Conservation (phyloP, 1,140 invertebrate genomes). For the Centruroides sculpturatus region DNA sequence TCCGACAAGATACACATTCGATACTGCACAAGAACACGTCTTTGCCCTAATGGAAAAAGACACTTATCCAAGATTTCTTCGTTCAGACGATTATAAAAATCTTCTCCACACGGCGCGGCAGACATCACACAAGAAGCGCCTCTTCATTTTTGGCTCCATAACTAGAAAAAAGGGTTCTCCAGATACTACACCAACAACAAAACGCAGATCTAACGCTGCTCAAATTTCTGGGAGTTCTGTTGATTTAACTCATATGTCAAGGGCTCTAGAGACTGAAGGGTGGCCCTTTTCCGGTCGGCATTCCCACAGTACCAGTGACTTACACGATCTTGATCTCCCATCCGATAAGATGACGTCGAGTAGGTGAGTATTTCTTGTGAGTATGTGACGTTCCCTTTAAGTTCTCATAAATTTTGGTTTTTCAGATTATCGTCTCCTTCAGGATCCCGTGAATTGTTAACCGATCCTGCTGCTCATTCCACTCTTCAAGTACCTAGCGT, state of each 20-base stretch:
- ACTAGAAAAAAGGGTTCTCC: conserved; percentile 60
- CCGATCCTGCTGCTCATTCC: conserved; percentile 4
- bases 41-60: conserved; percentile 96
- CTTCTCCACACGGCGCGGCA: conserved; percentile 67
- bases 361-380: conserved; percentile 37
- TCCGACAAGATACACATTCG: conserved; percentile 68
- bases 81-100: conserved; percentile 86
- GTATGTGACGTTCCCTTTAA: conserved; percentile 13
- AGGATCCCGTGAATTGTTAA: conserved; percentile 13
- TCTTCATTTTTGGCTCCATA: conserved; percentile 73
- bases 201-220: conserved; percentile 20
- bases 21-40: conserved; percentile 88
- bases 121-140: conserved; percentile 74
- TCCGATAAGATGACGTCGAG: conserved; percentile 28
- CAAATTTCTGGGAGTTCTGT: conserved; percentile 20
- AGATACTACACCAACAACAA: conserved; percentile 32
- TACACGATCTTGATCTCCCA: conserved; percentile 29
- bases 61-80: conserved; percentile 90
- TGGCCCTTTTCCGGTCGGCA: conserved; percentile 13
- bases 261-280: conserved; percentile 9
- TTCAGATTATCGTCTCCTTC: conserved; percentile 15
- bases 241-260: conserved; percentile 13
- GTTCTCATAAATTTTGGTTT: conserved; percentile 7
- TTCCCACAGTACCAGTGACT: conserved; percentile 53
- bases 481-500: conserved; percentile 14